phyloP scores from a whole-genome alignment of 2,888 invertebrate species.

The Oithona nana region DNA sequence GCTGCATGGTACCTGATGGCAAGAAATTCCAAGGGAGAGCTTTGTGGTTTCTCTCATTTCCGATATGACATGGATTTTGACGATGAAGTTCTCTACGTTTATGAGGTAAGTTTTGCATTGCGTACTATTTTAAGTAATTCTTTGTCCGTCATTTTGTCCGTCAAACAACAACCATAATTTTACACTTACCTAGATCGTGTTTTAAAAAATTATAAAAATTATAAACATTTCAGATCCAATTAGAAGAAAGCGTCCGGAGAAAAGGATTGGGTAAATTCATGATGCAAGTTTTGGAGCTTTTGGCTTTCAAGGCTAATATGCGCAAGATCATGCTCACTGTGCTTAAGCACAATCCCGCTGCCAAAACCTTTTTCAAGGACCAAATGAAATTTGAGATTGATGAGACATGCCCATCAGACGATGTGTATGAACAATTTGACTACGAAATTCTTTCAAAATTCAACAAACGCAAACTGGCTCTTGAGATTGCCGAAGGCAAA shows the following conservation, averaged over 20 bases:
- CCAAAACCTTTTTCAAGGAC: slow-evolving; percentile 49
- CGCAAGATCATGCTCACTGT: slow-evolving; percentile 61
- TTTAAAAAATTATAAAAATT: too few species aligned
- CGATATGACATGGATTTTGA: slow-evolving; percentile 63
- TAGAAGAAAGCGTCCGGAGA: slow-evolving; percentile 46
- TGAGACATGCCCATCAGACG: slow-evolving; percentile 43
- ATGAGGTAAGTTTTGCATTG: too few species aligned
- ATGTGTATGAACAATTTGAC: slow-evolving; percentile 35
- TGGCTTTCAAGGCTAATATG: slow-evolving; percentile 54
- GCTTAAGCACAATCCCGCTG: slow-evolving; percentile 52
- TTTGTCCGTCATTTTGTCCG: too few species aligned
- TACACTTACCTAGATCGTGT: too few species aligned
- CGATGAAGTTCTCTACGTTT: slow-evolving; percentile 50
- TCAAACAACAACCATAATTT: too few species aligned
- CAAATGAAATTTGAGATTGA: slow-evolving; percentile 41
- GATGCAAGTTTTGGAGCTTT: slow-evolving; percentile 48
- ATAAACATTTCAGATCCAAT: too few species aligned
- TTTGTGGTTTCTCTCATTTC: slow-evolving; percentile 58
- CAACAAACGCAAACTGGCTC: slow-evolving; percentile 14
- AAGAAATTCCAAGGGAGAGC: slow-evolving; percentile 29
- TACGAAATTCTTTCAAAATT: slow-evolving; percentile 42
- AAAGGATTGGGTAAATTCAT: slow-evolving; percentile 66
- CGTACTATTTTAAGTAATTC: too few species aligned
- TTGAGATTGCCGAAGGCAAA: neutral
- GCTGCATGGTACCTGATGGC: slow-evolving; percentile 53